Conservation (phyloP, 92 coral and sea anemone species). For the Nematostella vectensis region DNA sequence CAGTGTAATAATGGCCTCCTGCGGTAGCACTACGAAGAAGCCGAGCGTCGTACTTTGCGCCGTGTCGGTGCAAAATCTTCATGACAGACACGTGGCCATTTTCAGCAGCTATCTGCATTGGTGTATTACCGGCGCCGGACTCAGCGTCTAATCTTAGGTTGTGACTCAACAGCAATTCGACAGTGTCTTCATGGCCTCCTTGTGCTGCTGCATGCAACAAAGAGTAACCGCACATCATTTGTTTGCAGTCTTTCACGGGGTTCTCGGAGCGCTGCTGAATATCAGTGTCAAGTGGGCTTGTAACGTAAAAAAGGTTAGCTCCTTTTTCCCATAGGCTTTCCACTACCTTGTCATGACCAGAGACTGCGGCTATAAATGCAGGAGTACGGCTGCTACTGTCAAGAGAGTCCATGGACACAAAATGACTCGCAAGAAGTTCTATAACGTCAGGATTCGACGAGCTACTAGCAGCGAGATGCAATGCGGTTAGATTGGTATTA, state of each 20-base stretch:
- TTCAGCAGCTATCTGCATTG: slow-evolving; percentile 57
- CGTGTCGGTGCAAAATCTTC: slow-evolving; percentile 18
- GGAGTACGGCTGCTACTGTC: slow-evolving; percentile 57
- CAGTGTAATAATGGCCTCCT: slow-evolving; percentile 33
- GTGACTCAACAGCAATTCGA: slow-evolving; percentile 18
- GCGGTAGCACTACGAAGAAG: slow-evolving; percentile 63
- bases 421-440: slow-evolving; percentile 24
- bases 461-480: slow-evolving; percentile 43
- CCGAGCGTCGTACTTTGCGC: slow-evolving; percentile 23
- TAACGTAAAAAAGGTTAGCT: slow-evolving; percentile 15
- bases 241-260: slow-evolving; percentile 26
- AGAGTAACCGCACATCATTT: slow-evolving; percentile 39
- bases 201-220: slow-evolving; percentile 60
- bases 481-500: slow-evolving; percentile 31
- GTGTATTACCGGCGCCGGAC: slow-evolving; percentile 27
- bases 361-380: slow-evolving; percentile 44
- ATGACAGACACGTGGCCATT: slow-evolving; percentile 43
- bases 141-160: slow-evolving; percentile 19
- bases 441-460: slow-evolving; percentile 12
- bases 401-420: slow-evolving; percentile 30
- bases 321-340: slow-evolving; percentile 29
- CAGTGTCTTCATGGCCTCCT: slow-evolving; percentile 39
- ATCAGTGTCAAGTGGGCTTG: slow-evolving; percentile 8
- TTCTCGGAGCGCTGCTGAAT: slow-evolving; percentile 9
- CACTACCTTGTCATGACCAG: slow-evolving; percentile 33